Evolutionary conservation across 2,113 vertebrate genomes (phyloP), one percentile per base, ranked within the genome.

Genomic region (Vimba vimba): DNA sequence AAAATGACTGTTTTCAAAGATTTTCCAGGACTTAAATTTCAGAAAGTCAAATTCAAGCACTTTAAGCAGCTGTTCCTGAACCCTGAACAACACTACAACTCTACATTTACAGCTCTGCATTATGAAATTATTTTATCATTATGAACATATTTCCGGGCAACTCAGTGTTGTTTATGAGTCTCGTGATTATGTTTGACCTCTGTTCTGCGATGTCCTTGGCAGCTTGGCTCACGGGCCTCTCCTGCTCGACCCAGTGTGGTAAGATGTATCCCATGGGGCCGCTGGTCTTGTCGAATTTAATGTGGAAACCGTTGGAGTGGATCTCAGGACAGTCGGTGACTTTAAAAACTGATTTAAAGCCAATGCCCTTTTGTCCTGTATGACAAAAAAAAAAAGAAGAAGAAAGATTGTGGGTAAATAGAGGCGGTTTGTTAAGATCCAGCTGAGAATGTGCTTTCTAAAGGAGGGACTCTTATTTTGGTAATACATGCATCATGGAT

Each of bases 331-430:
- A 90, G 90, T 96, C 93, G 1, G 95, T 95, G 80, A 96, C 93
- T 89, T 96, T 96, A 77, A 96, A 96, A 78, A 96, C 95, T 0
- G 95, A 96, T 90, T 96, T 96, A 82, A 96, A 96, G 83, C 95
- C 95, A 2, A 95, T 96, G 23, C 95, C 95, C 82, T 96, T 96
- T 90, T 96, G 95, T 12, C 95, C 95, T 96, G 89, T 13, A 4
- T 62, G 11, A 78, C 39, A 66, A 68, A 25, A 36, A 21, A 50
- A 21, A 39, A 60, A 6, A 15, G 15, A 39, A 39, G 69, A 6
- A 15, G 15, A 39, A 33, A 60, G 23, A 7, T 47, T 27, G 47
- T 33, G 17, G 5, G 36, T 66, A 36, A 15, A 62, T 2, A 9
- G 3, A 17, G 1, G 8, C 4, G 6, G 27, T 33, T 33, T 1